Base-by-base conservation (phyloP, 2,888 invertebrate genomes). In the Phlogophora meticulosa region DNA sequence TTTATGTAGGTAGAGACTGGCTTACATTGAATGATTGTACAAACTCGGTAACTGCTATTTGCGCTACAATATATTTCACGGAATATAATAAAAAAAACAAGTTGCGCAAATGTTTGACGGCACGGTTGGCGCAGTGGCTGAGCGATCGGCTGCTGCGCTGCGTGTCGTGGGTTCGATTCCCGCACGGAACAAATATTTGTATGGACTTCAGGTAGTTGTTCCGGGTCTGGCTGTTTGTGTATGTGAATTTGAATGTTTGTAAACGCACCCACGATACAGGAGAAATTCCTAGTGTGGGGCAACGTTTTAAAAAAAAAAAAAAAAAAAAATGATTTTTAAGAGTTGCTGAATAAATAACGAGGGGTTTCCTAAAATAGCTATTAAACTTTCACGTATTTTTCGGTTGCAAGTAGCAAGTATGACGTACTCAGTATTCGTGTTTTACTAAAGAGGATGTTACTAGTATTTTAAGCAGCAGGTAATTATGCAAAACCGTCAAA, bases 391-490 rank as follows among this genome's bases (percentile, higher is more conserved):
- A 56, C 13, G 45, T 28, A n/a, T n/a, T 52, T 63, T 81, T 88
- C 84, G 87, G n/a, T 76, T 70, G 43, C 76, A 94, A 94, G 94
- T 94, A 36, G 92, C 93, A 48, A 90, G 92, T 81, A 92, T 90
- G 90, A 94, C 94, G 36, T 94, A 94, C 81, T 94, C 94, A 2
- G 84, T 94, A 22, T 93, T 94, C 72, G 94, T 94, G 55, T 93
- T 94, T 82, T 94, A 94, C 69, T 90, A 93, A 72, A 87, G 91
- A 75, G 88, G 91, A 24, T 86, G 80, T 63, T 87, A 76, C 84
- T 73, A 34, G 32, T 69, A 34, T 51, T 73, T 60, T 56, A 63
- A 51, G 42, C 20, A n/a, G 20, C 10, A 48, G 34, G 36, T 40
- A 72, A 57, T 57, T 63, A 49, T 20, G 48, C 11, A 7, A 7